A percentile compares a stretch with the other conserved stretches of the same genome.
Conservation (phyloP, 2,888 invertebrate species). For the Nipponacmea schrenckii region DNA sequence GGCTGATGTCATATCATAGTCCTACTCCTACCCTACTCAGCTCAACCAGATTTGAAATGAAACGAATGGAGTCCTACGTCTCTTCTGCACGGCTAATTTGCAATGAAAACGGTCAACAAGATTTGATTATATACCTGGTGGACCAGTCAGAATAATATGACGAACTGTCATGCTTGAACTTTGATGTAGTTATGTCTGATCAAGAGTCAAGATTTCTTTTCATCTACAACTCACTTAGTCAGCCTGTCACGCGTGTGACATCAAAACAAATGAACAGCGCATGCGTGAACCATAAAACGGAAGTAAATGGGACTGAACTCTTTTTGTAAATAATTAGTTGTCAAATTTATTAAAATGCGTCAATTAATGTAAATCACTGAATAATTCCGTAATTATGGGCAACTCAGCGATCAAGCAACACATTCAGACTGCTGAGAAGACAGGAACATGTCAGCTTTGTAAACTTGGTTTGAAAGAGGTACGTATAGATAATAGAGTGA, state of each 20-base stretch:
- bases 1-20: too few relatives aligned
- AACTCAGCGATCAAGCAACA: slow-evolving; percentile 87
- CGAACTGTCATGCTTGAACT: slow-evolving; percentile 24
- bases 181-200: neutral
- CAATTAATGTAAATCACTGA: neutral
- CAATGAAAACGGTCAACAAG: too few relatives aligned
- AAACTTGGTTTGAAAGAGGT: slow-evolving; percentile 82
- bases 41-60: too few relatives aligned
- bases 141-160: slow-evolving; percentile 47
- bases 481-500: slow-evolving; percentile 12
- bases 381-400: slow-evolving; percentile 76
- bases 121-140: slow-evolving; percentile 34
- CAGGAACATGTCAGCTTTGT: slow-evolving; percentile 90
- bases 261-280: slow-evolving; percentile 13
- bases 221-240: too few relatives aligned
- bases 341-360: neutral
- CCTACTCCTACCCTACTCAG: too few relatives aligned
- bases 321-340: neutral
- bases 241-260: slow-evolving; percentile 4
- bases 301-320: slow-evolving; percentile 4
- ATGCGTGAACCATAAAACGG: neutral
- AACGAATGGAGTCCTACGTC: too few relatives aligned
- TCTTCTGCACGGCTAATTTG: too few relatives aligned
- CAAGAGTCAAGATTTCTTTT: too few relatives aligned
- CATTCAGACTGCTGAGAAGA: slow-evolving; percentile 93